Evolutionary conservation across 1,140 invertebrate genomes (phyloP), one percentile per base, ranked within the genome.

Genomic region (Phymorhynchus buccinoides): DNA sequence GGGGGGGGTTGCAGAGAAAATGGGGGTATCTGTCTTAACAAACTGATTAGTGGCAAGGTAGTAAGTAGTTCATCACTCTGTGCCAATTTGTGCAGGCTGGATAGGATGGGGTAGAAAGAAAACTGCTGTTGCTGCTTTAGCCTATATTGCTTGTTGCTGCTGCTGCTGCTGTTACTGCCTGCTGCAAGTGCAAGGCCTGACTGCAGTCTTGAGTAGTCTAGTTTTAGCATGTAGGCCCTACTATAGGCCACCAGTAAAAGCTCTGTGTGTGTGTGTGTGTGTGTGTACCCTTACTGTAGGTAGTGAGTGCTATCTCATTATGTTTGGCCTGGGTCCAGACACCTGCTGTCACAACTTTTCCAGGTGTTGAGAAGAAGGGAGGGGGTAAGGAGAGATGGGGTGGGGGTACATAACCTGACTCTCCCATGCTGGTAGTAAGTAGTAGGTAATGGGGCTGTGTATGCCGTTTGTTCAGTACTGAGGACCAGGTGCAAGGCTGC

Each of bases 301-400:
- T 62, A 27, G 14, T 62, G 56, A 62, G 14, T 62, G 56, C 56
- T 62, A 52, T 52, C 48, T 52, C 48, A 52, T 52, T 52, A 52
- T 52, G 56, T 62, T 62, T 62, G 56, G 56, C 56, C n/a, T 16
- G 6, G 14, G 22, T 16, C 56, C 56, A 62, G 56, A 22, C 56
- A 62, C 56, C 56, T 62, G 56, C 56, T 62, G 56, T 62, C 56
- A 62, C 56, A 62, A 62, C 56, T 62, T 62, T 62, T 62, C 12
- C 56, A 62, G 56, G 56, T 62, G 56, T 62, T 62, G 56, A 27
- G 56, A 18, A 52, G 48, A 18, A 18, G 22, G 48, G 48, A 14
- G 48, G 48, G 48, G 48, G 48, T 52, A n/a, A 52, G 48, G 48
- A 18, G 22, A 18, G 48, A 14, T 9, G 48, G 48, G 48, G 48